phyloP scores from a whole-genome alignment of 2,113 vertebrate species.

The Syrmaticus mikado region DNA sequence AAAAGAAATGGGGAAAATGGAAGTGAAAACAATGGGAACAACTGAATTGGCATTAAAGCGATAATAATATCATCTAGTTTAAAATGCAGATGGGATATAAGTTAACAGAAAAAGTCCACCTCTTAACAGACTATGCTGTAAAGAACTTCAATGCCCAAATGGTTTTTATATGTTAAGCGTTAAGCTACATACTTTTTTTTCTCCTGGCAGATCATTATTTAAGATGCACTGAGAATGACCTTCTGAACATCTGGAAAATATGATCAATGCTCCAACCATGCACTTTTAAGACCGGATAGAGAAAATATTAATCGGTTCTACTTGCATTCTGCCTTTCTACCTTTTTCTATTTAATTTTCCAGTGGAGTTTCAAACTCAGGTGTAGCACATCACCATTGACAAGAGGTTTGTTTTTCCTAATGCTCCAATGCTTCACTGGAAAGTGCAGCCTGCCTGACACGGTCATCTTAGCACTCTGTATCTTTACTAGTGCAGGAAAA shows the following conservation, averaged over 20 bases:
- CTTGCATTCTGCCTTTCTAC: neutral
- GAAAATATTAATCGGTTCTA: neutral
- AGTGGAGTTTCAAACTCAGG: neutral
- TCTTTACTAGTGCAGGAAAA: no score
- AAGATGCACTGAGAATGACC: neutral
- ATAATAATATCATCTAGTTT: neutral
- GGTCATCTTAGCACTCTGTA: neutral
- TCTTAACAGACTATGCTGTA: neutral
- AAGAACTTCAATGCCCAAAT: neutral
- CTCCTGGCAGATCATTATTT: neutral
- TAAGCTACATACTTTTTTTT: accelerated
- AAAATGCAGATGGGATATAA: neutral
- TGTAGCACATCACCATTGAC: neutral
- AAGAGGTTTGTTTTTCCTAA: neutral
- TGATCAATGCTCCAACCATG: neutral
- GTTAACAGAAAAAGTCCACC: neutral
- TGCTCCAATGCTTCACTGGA: neutral
- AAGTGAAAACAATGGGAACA: neutral
- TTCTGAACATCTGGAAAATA: neutral
- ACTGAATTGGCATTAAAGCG: neutral
- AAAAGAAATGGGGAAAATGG: neutral
- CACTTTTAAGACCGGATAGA: neutral
- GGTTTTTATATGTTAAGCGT: neutral
- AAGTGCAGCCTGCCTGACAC: neutral
- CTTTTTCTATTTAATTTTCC: neutral